Evolutionary conservation across 2,888 invertebrate genomes (phyloP), one percentile per base, ranked within the genome.

Genomic region (Arrhopalites spinosus): DNA sequence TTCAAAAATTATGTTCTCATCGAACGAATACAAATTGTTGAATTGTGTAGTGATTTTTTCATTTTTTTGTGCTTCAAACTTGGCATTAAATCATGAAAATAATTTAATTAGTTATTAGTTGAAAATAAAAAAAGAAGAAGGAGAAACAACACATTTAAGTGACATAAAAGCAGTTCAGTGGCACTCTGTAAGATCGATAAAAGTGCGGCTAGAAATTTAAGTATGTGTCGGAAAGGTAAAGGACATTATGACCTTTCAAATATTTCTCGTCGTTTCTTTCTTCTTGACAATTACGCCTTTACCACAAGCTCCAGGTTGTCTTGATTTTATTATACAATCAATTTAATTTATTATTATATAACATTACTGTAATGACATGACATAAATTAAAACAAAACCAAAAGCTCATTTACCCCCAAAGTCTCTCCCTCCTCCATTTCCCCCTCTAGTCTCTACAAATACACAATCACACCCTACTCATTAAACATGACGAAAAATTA

Each of bases 201-300:
- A 17, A 20, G 25, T 23, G 27, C 27, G 47, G 56, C 75, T 78
- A 77, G 79, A 36, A 36, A 36, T 78, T 81, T 79, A 81, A 82
- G 78, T 82, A 81, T 82, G 81, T 78, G 76, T 76, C 73, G 76
- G 72, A 45, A 68, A 72, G 77, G 73, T 30, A 76, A 69, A 61
- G 71, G 50, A 64, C 68, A 68, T 68, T 73, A 76, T 76, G 73
- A 76, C 56, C 59, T 61, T 43, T 73, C 36, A 25, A 23, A 66
- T 30, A 20, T 23, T 72, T 59, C 29, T 63, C 61, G 43, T 61
- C 63, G 15, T 72, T 66, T 45, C 36, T 27, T 56, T 75, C 70
- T 71, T 70, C 64, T 63, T 25, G 63, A 30, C 50, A 25, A 27
- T 53, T n/a, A 20, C 63, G 1, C n/a, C 13, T 69, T 59, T 36